These are phyloP conservation scores for Raja brachyura DNA, from an alignment of 2,113 vertebrate species.

Conservation along the genomic window DNA sequence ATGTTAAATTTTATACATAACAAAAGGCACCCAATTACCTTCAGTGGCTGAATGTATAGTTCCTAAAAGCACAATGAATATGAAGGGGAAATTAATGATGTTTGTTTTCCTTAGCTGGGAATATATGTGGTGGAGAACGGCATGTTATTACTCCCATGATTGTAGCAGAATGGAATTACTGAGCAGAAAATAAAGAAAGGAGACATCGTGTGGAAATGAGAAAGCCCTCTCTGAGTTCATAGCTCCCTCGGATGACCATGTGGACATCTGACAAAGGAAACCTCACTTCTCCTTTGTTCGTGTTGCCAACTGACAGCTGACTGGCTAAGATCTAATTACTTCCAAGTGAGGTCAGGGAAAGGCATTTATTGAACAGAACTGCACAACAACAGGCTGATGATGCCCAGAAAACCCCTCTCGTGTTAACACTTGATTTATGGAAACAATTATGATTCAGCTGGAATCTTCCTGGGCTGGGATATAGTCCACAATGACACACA, in stretches of 20 bases:
- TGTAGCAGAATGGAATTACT: background rate
- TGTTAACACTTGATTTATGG: constrained; percentile 69
- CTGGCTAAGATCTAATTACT: constrained; percentile 96
- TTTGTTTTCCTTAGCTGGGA: background rate
- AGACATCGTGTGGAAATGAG: constrained; percentile 46
- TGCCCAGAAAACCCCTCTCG: constrained; percentile 65
- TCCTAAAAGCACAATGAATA: background rate
- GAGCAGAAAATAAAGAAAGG: constrained; percentile 36
- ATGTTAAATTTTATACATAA: background rate
- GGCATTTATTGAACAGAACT: constrained; percentile 87
- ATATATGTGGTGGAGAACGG: background rate
- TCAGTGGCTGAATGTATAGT: background rate
- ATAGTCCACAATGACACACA: constrained; percentile 63
- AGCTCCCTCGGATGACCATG: constrained; percentile 87
- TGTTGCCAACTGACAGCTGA: constrained; percentile 84
- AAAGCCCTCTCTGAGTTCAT: constrained; percentile 59
- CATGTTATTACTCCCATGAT: constrained; percentile 15
- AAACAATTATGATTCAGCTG: constrained; percentile 74
- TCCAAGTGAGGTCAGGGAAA: constrained; percentile 95
- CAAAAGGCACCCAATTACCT: background rate
- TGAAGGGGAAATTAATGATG: background rate
- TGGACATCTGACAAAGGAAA: constrained; percentile 64
- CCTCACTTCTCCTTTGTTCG: constrained; percentile 60
- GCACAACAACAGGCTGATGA: constrained; percentile 74
- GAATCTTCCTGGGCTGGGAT: constrained; percentile 68